Evolutionary conservation across 2,888 invertebrate species (phyloP), one percentile per base, ranked within the genome.

Genomic region (Atherix ibis): DNA sequence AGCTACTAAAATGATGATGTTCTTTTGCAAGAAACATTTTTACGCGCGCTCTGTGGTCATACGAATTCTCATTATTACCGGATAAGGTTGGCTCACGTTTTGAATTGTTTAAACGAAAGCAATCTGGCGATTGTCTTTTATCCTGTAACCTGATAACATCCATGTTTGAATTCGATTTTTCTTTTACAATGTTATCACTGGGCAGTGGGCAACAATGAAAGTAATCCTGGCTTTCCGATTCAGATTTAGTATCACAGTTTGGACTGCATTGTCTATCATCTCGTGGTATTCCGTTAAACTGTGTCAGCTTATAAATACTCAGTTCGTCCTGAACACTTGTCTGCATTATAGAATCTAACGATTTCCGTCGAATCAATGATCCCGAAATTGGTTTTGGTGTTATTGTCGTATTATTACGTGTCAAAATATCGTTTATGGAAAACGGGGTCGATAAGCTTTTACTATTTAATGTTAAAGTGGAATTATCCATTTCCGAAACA

Each of bases 371-470:
- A n/a, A n/a, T n/a, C 46, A 19, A 45, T 45, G 38, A 48, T 37
- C 49, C 48, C 42, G 48, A 50, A 4, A 43, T 40, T 10, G 39
- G 34, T 37, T 29, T 30, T 15, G 40, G 43, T 14, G 32, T 46
- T 19, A 46, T 46, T 29, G 46, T 43, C 4, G 46, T 50, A 34
- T 52, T 56, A 27, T 49, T 55, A 27, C 59, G 51, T n/a, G 72
- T 73, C 49, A 78, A 56, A 52, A 78, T 78, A 48, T 78, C 77
- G 46, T 77, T 76, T 35, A 78, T 78, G 8, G 76, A 77, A 57
- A 78, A 78, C 22, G 78, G 77, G 8, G 77, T 78, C 8, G 67
- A 63, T 3, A 58, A 48, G 19, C 49, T 50, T 44, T 57, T 58
- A 41, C 50, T 53, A 12, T 53, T 45, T 16, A 39, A 27, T 16